phyloP scores from a whole-genome alignment of 2,113 vertebrate species.

The Rattus norvegicus region DNA sequence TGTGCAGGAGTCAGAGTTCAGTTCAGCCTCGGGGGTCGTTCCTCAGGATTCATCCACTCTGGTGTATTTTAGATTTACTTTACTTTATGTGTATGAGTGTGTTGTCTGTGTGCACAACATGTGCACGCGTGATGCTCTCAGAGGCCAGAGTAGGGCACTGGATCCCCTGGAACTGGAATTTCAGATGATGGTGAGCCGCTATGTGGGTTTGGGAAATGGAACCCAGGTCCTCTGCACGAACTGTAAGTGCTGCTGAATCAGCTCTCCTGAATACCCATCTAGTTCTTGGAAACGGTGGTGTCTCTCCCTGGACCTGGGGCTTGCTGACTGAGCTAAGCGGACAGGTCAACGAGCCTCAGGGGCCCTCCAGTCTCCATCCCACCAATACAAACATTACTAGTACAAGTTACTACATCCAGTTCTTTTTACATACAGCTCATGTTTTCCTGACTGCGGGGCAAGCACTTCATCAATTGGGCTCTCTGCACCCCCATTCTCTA shows the following conservation, averaged over 20 bases:
- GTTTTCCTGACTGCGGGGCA: not conserved
- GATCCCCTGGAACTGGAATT: not conserved
- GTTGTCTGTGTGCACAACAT: not conserved
- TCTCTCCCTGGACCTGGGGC: not conserved
- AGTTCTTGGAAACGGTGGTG: not conserved
- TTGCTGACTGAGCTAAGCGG: not conserved
- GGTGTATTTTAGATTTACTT: not conserved
- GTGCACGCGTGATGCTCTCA: not conserved
- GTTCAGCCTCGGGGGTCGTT: not conserved
- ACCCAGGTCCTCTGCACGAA: not conserved
- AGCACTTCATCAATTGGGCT: not conserved
- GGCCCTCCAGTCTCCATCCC: not conserved
- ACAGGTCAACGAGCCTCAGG: not conserved
- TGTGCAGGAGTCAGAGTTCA: not conserved
- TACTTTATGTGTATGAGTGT: not conserved
- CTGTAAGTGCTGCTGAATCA: not conserved
- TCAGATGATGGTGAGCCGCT: not conserved
- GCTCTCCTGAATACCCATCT: not conserved
- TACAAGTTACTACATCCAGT: not conserved
- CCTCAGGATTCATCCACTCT: not conserved
- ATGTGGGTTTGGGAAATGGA: not conserved
- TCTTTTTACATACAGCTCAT: not conserved
- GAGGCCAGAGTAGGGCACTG: not conserved
- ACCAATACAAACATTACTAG: not conserved
- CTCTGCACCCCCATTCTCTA: too few relatives aligned